Conservation (phyloP, 2,888 invertebrate species). For the Habroteleia sp. region DNA sequence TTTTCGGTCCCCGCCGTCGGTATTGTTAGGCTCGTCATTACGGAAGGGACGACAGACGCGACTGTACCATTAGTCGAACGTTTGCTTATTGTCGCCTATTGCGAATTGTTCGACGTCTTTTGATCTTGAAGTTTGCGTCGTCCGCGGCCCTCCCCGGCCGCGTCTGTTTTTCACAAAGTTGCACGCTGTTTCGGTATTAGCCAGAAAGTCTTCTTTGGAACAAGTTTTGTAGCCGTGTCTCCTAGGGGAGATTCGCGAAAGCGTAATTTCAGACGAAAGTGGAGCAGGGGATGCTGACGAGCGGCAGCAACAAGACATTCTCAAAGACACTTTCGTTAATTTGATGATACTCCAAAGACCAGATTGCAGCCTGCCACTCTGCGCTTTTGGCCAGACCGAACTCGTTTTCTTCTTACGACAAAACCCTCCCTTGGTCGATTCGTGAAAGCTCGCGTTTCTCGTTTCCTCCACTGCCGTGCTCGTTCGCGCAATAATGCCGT, state of each 20-base stretch:
- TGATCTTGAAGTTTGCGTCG: conserved; percentile 50
- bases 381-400: conserved; percentile 70
- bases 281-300: conserved; percentile 72
- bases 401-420: conserved; percentile 63
- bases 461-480: conserved; percentile 38
- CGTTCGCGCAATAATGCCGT: conserved; percentile 49
- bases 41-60: conserved; percentile 36
- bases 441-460: conserved; percentile 55
- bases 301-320: conserved; percentile 73
- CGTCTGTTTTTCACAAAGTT: conserved; percentile 49
- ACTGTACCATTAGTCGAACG: conserved; percentile 44
- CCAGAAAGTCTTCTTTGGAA: conserved; percentile 60
- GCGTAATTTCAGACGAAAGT: conserved; percentile 74
- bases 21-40: conserved; percentile 29
- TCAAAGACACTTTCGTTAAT: conserved; percentile 80
- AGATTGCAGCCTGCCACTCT: conserved; percentile 78
- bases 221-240: conserved; percentile 74
- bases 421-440: conserved; percentile 34
- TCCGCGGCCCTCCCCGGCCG: not conserved
- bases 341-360: conserved; percentile 80
- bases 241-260: conserved; percentile 73
- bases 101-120: conserved; percentile 58
- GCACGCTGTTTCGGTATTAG: conserved; percentile 51
- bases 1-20: conserved; percentile 6
- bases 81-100: conserved; percentile 56